Base-by-base conservation (phyloP, 2,888 invertebrate species). In the Danaus chrysippus region DNA sequence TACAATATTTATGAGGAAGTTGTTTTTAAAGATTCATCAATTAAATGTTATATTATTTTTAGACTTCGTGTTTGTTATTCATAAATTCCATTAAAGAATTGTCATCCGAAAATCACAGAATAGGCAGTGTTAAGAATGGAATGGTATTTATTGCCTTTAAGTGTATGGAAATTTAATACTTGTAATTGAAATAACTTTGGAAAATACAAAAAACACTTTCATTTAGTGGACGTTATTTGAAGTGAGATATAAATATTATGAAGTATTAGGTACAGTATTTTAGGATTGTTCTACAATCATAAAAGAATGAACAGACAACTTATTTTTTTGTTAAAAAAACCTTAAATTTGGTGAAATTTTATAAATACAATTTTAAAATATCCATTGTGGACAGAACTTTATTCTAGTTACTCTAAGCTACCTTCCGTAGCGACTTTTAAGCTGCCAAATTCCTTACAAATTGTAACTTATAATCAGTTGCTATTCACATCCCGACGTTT, bases 391-490 rank as follows among this genome's bases (percentile, higher is more conserved):
- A 59, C 43, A 15, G 44, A 59, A 34, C 63, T 63, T 62, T 61
- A 62, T 54, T 41, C 52, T 52, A 13, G 61, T 57, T 43, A 44
- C 46, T 42, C 62, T 52, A 62, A 60, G 56, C 59, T 53, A 19
- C 34, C 43, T 46, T 58, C 58, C 58, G 53, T 41, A 55, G 46
- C 58, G 59, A 52, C 58, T 58, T 42, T 56, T 58, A 58, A 58
- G 52, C 61, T 58, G 56, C 60, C 61, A 58, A 65, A 65, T 63
- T 63, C 60, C 63, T 63, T 61, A 57, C 63, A 65, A 65, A 65
- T 65, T 61, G 63, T 65, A 60, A 65, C 58, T 58, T 56, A 61
- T 66, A 70, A 70, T 70, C 70, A 71, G 64, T 58, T 41, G 43
- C 67, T 63, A 71, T 71, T 71, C 69, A 71, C 54, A 52, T 54